Conservation (phyloP, 2,113 vertebrate species). For the Mormoops blainvillei region DNA sequence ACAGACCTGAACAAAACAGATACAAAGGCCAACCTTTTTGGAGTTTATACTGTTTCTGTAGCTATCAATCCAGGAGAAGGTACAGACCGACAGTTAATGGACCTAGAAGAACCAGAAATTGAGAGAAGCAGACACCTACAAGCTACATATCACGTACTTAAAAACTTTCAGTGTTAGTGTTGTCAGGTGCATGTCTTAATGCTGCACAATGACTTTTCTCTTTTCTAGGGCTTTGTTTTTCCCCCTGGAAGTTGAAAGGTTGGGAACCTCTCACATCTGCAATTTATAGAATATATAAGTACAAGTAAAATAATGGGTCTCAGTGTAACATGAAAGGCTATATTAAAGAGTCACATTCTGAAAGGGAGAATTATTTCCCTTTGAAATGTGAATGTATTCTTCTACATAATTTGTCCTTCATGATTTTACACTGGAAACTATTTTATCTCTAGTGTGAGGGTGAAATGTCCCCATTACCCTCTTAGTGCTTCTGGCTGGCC, state of each 20-base stretch:
- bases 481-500: background rate
- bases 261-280: background rate
- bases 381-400: background rate
- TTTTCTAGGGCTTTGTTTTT: background rate
- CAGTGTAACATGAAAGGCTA: background rate
- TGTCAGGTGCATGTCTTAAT: accelerated
- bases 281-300: background rate
- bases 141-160: background rate
- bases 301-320: background rate
- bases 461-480: background rate
- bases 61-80: background rate
- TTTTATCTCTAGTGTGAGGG: background rate
- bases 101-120: background rate
- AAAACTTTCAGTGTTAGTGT: background rate
- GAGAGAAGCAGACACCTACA: background rate
- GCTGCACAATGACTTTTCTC: background rate
- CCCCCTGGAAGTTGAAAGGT: background rate
- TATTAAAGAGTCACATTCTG: background rate
- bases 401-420: background rate
- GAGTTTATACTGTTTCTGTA: background rate
- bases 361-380: background rate
- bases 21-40: background rate
- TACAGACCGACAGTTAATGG: background rate
- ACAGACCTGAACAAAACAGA: background rate
- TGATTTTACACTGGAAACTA: background rate